Evolutionary conservation across 2,797 vertebrate genomes (phyloP), one percentile per base, ranked within the genome.

Genomic region (Sebastes iracundus): DNA sequence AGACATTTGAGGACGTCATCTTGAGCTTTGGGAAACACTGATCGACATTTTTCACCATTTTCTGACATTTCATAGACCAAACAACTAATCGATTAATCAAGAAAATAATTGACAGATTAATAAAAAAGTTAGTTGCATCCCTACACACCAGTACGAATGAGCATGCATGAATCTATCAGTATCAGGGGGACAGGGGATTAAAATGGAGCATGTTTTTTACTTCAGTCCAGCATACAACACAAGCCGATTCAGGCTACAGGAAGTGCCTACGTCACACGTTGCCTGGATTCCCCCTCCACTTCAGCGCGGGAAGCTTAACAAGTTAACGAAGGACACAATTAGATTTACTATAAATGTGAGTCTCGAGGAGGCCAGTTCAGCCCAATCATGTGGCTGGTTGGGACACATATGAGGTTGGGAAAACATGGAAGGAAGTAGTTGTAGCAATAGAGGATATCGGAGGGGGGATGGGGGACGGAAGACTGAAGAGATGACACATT

Each of bases 301-400:
- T 18, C 28, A 60, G 77, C 16, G 53, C 64, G 61, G 85, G 71
- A 75, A 75, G 60, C 69, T 81, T 90, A 95, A 92, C 68, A 7
- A 93, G 65, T 66, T 92, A 93, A 95, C 23, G 12, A 91, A 65
- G 46, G 46, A 53, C 83, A 83, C 61, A 92, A 96, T 94, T 92
- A 25, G 88, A 96, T 96, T 95, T 78, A 88, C 60, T 70, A 89
- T 88, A 92, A 90, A 96, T 95, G 74, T 81, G 91, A 95, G 90
- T 93, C 93, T 76, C 86, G 84, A 94, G 94, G 90, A 89, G 27
- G 55, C 28, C 23, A 1, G 69, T 42, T 82, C 52, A 10, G 27
- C 35, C 49, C 74, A 79, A 67, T 86, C 86, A 93, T 68, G 83
- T 80, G 81, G 68, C 60, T 65, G 28, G 20, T 66, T 38, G 68